Percentiles rank a stretch among this genome's conserved stretches.
phyloP scores from a whole-genome alignment of 2,888 invertebrate species.

The Chrysotoxum bicinctum region DNA sequence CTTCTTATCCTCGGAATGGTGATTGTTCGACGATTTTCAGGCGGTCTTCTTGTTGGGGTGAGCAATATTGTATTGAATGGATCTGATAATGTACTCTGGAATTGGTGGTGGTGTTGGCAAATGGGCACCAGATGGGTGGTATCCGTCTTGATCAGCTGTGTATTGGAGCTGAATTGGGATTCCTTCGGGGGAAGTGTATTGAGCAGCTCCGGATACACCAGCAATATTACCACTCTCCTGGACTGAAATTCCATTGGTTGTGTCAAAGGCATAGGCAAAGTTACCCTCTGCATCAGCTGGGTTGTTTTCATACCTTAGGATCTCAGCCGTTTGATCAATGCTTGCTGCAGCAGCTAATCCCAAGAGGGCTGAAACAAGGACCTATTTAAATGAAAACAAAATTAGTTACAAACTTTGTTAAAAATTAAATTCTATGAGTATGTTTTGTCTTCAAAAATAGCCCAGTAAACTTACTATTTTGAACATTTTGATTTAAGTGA shows the following conservation, averaged over 20 bases:
- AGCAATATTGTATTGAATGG: constrained; percentile 82
- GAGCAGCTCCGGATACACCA: constrained; percentile 83
- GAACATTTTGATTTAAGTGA: constrained; percentile 18
- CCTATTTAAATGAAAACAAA: not conserved
- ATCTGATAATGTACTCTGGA: constrained; percentile 82
- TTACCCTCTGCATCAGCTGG: constrained; percentile 80
- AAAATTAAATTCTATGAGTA: not conserved
- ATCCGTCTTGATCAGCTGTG: constrained; percentile 84
- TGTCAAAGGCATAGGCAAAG: constrained; percentile 82
- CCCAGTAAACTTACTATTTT: not conserved
- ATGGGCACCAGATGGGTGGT: constrained; percentile 82
- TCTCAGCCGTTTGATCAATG: constrained; percentile 79
- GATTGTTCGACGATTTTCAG: not conserved
- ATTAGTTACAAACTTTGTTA: not conserved
- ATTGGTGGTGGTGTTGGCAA: constrained; percentile 83
- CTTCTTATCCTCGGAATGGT: not conserved
- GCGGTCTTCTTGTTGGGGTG: not conserved
- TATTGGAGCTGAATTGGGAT: constrained; percentile 81
- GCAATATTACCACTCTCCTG: constrained; percentile 83
- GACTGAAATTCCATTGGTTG: constrained; percentile 84
- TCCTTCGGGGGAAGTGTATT: constrained; percentile 84
- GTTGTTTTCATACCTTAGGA: constrained; percentile 78
- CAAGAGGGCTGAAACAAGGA: constrained; percentile 74
- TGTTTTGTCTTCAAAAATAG: not conserved
- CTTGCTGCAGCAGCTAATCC: constrained; percentile 78